phyloP scores from a whole-genome alignment of 1,140 invertebrate genomes.

The Trissolcus basalis region DNA sequence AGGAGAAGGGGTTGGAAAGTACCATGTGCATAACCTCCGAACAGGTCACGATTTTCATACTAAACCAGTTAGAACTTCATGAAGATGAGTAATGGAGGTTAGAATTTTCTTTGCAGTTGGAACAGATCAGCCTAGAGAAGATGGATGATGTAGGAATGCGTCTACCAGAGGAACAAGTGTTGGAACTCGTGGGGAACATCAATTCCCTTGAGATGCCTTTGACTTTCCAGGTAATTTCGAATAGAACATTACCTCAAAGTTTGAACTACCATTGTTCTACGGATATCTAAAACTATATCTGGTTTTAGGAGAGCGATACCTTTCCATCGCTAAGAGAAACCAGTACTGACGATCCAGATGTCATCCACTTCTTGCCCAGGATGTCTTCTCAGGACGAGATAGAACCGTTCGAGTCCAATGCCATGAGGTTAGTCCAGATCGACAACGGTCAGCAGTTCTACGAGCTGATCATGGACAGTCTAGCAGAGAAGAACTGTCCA shows the following conservation, averaged over 20 bases:
- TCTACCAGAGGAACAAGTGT: constrained; percentile 52
- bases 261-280: too few relatives aligned
- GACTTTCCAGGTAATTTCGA: constrained; percentile 32
- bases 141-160: constrained; percentile 56
- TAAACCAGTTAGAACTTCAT: too few relatives aligned
- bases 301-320: constrained; percentile 42
- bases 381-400: constrained; percentile 42
- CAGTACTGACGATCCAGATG: constrained; percentile 40
- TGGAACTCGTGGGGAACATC: constrained; percentile 59
- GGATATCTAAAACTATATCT: background rate
- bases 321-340: constrained; percentile 38
- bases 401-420: constrained; percentile 38
- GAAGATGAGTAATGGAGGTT: too few relatives aligned
- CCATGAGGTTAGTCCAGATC: constrained; percentile 64
- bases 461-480: constrained; percentile 67
- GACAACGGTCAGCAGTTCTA: constrained; percentile 70
- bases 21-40: constrained; percentile 64
- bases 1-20: constrained; percentile 55
- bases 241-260: too few relatives aligned
- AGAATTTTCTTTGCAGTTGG: constrained; percentile 54
- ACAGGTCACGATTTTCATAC: constrained; percentile 58
- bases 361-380: constrained; percentile 32
- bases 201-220: constrained; percentile 52
- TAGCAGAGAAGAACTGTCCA: constrained; percentile 53
- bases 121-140: constrained; percentile 63